A percentile compares a stretch with the other conserved stretches of the same genome.
Conservation (phyloP, 64 coral and sea anemone genomes). For the Astreopora myriophthalma region DNA sequence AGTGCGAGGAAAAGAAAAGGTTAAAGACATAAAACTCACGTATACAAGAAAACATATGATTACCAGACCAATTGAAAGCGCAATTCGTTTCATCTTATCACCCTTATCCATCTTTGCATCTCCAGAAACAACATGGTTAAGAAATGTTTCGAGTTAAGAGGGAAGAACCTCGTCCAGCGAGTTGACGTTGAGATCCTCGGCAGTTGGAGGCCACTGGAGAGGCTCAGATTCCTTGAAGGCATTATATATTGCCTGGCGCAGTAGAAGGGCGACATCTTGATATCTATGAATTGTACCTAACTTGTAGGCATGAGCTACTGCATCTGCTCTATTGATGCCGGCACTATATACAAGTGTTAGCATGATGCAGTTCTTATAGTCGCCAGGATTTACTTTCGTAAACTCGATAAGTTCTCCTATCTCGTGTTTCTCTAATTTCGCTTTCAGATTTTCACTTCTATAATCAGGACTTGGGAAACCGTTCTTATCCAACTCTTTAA, state of each 20-base stretch:
- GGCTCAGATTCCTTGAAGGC: constrained; percentile 26
- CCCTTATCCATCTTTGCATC: constrained; percentile 6
- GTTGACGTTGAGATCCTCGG: neutral
- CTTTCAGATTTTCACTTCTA: neutral
- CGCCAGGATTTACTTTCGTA: constrained; percentile 1
- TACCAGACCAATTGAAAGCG: constrained; percentile 48
- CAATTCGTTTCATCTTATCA: constrained; percentile 58
- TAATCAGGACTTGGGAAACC: constrained; percentile 20
- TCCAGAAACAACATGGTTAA: constrained; percentile 39
- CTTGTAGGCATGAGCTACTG: constrained; percentile 42
- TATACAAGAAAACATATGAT: neutral
- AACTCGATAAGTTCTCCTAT: constrained; percentile 35
- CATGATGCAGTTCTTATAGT: neutral
- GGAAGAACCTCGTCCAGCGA: constrained; percentile 10
- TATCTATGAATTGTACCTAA: neutral
- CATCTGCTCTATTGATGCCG: neutral
- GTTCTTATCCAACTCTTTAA: constrained; percentile 6
- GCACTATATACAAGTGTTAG: neutral
- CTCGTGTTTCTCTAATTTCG: neutral
- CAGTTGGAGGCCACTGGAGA: neutral
- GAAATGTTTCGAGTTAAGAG: constrained; percentile 21
- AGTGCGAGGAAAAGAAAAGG: neutral
- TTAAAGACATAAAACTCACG: neutral
- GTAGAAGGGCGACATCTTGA: constrained; percentile 18
- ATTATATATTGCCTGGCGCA: neutral